These are phyloP conservation scores for Montipora sp. DNA, from an alignment of 64 coral and sea anemone species.

Conservation along the genomic window DNA sequence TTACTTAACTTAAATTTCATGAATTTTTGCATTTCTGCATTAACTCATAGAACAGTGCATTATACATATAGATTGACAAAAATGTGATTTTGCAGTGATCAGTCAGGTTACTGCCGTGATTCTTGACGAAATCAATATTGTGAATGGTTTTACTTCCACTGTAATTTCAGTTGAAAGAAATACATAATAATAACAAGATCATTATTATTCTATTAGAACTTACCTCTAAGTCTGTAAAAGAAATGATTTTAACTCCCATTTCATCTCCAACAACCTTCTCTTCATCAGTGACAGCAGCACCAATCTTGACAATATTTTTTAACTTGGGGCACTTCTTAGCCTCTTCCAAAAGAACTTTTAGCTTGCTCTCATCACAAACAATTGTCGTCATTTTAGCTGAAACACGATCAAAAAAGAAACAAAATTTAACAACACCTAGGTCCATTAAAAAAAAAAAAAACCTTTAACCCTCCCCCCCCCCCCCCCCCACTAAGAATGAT, in stretches of 20 bases:
- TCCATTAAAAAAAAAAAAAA: background rate
- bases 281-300: conserved; percentile 59
- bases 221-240: conserved; percentile 80
- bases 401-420: background rate
- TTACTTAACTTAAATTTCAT: no score
- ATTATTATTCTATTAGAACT: background rate
- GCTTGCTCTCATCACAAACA: conserved; percentile 87
- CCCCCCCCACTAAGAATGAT: no score
- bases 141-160: background rate
- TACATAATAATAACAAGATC: no score
- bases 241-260: conserved; percentile 63
- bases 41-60: no score
- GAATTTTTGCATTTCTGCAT: no score
- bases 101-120: no score
- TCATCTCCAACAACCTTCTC: conserved; percentile 70
- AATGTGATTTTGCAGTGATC: no score
- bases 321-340: conserved; percentile 65
- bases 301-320: conserved; percentile 81
- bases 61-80: no score
- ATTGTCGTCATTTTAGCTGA: conserved; percentile 86
- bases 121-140: no score
- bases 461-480: no score
- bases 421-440: background rate
- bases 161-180: no score
- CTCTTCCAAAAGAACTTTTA: conserved; percentile 67